Conservation (phyloP, 2,797 vertebrate species). For the Leptatherina wallacei region DNA sequence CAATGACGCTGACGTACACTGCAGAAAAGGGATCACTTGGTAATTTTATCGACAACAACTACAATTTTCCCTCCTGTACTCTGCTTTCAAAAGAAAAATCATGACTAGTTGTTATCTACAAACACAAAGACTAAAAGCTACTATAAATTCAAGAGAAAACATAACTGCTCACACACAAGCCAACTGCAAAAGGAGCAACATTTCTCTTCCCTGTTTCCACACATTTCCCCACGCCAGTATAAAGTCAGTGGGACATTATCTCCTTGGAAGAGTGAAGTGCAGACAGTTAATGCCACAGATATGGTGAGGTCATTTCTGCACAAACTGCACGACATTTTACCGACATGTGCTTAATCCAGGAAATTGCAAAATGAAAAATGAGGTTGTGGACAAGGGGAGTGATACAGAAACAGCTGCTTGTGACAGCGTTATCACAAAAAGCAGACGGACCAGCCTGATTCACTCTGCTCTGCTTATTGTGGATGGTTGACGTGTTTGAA, state of each 20-base stretch:
- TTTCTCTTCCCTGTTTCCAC: conserved; percentile 3
- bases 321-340: conserved; percentile 24
- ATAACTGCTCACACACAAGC: not conserved
- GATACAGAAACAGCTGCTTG: not conserved
- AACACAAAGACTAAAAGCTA: not conserved
- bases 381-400: not conserved
- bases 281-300: conserved; percentile 14
- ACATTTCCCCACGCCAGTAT: conserved; percentile 16
- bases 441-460: not conserved
- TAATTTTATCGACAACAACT: not conserved
- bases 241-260: conserved; percentile 39
- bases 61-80: not conserved
- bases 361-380: conserved; percentile 56
- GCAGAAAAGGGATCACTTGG: not conserved
- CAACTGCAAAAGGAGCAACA: not conserved
- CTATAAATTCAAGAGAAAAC: not conserved
- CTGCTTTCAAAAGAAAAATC: not conserved
- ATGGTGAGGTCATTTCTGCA: conserved; percentile 15
- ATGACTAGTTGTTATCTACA: not conserved
- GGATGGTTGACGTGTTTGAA: not conserved
- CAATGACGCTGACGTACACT: too few relatives aligned
- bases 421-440: not conserved
- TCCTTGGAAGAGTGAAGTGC: conserved; percentile 5
- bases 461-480: not conserved
- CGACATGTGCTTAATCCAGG: conserved; percentile 36